Evolutionary conservation across 2,888 invertebrate species (phyloP).

Genomic region (Cerastoderma edule): DNA sequence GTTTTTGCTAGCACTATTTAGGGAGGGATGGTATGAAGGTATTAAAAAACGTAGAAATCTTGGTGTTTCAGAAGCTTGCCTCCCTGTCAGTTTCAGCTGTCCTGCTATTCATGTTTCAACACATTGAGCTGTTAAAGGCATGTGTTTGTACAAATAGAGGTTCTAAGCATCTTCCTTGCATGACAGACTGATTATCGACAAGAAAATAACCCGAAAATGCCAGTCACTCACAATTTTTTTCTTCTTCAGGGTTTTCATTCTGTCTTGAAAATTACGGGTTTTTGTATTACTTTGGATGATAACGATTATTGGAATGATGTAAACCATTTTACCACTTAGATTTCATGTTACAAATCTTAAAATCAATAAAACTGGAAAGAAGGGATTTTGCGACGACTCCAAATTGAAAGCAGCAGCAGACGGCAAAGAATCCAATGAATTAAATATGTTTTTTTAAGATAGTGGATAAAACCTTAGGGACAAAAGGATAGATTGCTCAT

Average conservation of each 20-base stretch:
- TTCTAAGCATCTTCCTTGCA: slow-evolving; percentile 20
- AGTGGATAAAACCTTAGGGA: slow-evolving; percentile 2
- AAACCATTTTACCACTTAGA: too few relatives aligned
- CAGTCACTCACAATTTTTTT: background rate
- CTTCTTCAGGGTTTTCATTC: slow-evolving; percentile 4
- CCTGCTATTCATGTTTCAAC: slow-evolving; percentile 47
- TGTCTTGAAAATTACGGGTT: background rate
- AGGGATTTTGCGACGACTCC: too few relatives aligned
- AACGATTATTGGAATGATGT: too few relatives aligned
- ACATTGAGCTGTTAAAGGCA: slow-evolving; percentile 49
- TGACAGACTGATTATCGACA: slow-evolving; percentile 35
- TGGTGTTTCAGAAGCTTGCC: slow-evolving; percentile 10
- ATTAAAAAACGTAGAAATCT: slow-evolving; percentile 11
- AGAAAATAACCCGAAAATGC: slow-evolving; percentile 6
- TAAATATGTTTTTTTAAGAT: background rate
- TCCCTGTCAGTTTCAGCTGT: slow-evolving; percentile 41
- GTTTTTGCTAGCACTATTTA: background rate
- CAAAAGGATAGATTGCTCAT: background rate
- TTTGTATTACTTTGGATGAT: background rate
- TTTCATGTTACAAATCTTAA: too few relatives aligned
- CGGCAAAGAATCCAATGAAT: too few relatives aligned
- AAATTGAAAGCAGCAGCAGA: too few relatives aligned
- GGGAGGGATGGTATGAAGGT: background rate
- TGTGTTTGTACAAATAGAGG: slow-evolving; percentile 48
- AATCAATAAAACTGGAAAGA: too few relatives aligned